A percentile compares a stretch with the other conserved stretches of the same genome.
Evolutionary conservation across 2,113 vertebrate species (phyloP).

Genomic region (Takifugu bimaculatus): DNA sequence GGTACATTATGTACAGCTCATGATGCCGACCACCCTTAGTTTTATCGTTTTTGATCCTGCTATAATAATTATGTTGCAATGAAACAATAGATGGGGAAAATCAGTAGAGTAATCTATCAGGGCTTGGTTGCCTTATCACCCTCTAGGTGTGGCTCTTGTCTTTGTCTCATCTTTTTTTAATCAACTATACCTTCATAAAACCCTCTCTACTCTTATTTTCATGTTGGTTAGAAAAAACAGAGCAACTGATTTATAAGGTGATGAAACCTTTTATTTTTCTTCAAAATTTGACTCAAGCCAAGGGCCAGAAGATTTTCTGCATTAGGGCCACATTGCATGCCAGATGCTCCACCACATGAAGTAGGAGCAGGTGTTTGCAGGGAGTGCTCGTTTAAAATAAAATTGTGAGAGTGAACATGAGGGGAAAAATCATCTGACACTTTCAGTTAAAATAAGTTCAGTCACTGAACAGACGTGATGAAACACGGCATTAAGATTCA

Average conservation of each 20-base stretch:
- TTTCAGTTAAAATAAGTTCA: not conserved
- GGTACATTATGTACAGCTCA: slow-evolving; percentile 47
- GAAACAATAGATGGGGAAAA: no score
- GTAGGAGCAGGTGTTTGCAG: slow-evolving; percentile 7
- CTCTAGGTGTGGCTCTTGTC: no score
- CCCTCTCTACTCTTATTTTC: not conserved
- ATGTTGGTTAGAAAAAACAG: slow-evolving; percentile 7
- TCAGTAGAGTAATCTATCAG: no score
- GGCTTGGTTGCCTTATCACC: no score
- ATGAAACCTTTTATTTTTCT: slow-evolving; percentile 3
- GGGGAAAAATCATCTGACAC: not conserved
- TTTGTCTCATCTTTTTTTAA: no score
- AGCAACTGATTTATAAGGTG: no score
- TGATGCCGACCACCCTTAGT: slow-evolving; percentile 1
- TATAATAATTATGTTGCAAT: no score
- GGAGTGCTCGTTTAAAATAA: not conserved
- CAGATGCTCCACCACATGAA: not conserved
- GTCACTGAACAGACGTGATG: not conserved
- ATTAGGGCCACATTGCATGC: not conserved
- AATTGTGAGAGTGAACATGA: not conserved
- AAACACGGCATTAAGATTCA: slow-evolving; percentile 16
- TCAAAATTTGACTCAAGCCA: slow-evolving; percentile 6
- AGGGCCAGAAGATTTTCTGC: slow-evolving; percentile 2
- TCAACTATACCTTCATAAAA: not conserved
- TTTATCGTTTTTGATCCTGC: not conserved